phyloP scores from a whole-genome alignment of 2,113 vertebrate species.

The Nyctereutes procyonoides region DNA sequence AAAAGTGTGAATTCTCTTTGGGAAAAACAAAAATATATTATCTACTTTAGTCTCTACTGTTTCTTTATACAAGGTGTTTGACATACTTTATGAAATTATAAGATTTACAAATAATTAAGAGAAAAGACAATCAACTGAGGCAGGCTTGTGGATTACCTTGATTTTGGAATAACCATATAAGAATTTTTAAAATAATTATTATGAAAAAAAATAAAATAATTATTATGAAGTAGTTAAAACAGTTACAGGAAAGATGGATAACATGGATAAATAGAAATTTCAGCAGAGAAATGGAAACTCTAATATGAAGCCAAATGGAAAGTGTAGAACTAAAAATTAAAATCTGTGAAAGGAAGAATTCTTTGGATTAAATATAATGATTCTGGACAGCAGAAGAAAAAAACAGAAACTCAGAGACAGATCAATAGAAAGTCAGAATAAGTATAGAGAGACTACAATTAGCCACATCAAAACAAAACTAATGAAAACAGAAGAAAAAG shows the following conservation, averaged over 20 bases:
- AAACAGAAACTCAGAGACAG: background rate
- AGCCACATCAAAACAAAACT: background rate
- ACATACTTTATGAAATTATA: background rate
- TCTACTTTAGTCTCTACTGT: background rate
- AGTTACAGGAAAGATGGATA: background rate
- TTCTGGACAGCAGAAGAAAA: background rate
- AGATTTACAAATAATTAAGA: background rate
- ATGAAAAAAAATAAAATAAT: background rate
- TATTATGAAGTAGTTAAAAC: background rate
- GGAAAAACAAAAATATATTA: background rate
- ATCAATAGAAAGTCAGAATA: background rate
- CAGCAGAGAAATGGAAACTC: background rate
- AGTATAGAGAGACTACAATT: background rate
- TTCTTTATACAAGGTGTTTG: background rate
- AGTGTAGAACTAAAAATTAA: constrained; percentile 1
- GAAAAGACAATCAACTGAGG: background rate
- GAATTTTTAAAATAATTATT: background rate
- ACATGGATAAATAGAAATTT: background rate
- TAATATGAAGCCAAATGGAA: background rate
- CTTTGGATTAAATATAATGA: background rate
- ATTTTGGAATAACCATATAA: background rate
- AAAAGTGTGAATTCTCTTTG: background rate
- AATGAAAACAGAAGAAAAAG: background rate
- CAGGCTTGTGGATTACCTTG: background rate
- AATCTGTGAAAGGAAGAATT: background rate